These are phyloP conservation scores for Metallyticus violacea DNA, from an alignment of 2,888 invertebrate species.

Conservation along the genomic window DNA sequence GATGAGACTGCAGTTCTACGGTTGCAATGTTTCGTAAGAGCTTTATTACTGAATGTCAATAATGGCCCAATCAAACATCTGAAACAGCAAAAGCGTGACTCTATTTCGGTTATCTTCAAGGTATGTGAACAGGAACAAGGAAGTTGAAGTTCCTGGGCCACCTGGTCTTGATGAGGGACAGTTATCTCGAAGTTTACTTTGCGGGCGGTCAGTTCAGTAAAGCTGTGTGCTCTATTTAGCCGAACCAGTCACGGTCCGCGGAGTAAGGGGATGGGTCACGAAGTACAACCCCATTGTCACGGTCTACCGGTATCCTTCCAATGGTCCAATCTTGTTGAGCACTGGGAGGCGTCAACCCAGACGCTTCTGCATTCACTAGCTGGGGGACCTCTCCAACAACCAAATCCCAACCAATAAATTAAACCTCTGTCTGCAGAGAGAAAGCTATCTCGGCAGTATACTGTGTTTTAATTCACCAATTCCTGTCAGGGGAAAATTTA, in stretches of 20 bases:
- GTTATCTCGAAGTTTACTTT: neutral
- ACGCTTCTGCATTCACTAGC: neutral
- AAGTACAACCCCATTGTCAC: neutral
- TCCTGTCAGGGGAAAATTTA: neutral
- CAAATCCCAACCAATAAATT: neutral
- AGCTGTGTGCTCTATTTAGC: neutral
- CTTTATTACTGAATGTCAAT: too few species aligned
- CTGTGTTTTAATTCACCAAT: neutral
- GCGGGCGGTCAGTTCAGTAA: neutral
- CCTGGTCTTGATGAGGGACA: neutral
- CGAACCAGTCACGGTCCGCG: neutral
- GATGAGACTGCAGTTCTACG: too few species aligned
- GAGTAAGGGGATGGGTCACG: neutral
- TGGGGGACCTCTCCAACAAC: neutral
- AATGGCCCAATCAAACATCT: too few species aligned
- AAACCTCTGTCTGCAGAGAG: neutral
- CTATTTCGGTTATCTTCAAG: neutral
- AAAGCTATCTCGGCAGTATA: too few species aligned
- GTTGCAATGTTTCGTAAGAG: too few species aligned
- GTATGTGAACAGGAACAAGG: neutral
- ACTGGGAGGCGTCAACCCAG: neutral
- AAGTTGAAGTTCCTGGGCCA: neutral
- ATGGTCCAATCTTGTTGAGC: neutral
- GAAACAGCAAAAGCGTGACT: too few species aligned
- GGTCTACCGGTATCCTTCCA: neutral